These are phyloP conservation scores for Mixornis gularis DNA, from an alignment of 2,113 vertebrate genomes.

Conservation along the genomic window DNA sequence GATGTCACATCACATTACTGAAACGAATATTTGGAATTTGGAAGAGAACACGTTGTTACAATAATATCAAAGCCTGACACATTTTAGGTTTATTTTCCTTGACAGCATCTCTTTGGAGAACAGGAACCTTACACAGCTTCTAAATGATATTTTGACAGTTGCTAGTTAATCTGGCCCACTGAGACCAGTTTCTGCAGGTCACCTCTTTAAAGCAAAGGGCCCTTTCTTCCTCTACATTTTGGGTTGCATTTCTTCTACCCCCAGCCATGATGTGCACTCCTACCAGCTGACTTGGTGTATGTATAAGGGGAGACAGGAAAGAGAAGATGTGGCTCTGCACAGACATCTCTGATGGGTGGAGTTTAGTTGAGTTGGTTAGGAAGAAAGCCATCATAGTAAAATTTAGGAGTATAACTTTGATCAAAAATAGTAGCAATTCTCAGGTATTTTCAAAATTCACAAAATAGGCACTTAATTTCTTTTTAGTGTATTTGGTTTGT, in stretches of 20 bases:
- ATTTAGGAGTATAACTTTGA: neutral
- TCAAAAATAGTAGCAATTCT: neutral
- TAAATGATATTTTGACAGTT: constrained; percentile 40
- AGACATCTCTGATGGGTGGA: neutral
- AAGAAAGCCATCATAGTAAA: neutral
- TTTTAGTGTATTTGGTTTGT: constrained; percentile 33
- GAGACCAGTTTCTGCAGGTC: constrained; percentile 4
- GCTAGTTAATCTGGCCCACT: neutral
- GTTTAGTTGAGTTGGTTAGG: neutral
- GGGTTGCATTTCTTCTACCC: neutral
- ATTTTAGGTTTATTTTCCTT: constrained; percentile 26
- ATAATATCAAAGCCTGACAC: constrained; percentile 16
- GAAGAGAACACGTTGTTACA: neutral
- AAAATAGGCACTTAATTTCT: neutral
- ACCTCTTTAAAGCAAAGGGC: neutral
- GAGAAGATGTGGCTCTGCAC: neutral
- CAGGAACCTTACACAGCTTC: neutral
- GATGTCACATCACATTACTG: constrained; percentile 26
- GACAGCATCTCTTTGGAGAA: constrained; percentile 44
- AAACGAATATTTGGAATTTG: neutral
- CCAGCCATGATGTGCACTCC: neutral
- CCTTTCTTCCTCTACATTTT: neutral
- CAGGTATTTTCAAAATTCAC: neutral
- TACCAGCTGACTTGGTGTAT: neutral
- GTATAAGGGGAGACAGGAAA: neutral